These are phyloP conservation scores for Margaritifera margaritifera DNA, from an alignment of 2,888 invertebrate species.

Conservation along the genomic window DNA sequence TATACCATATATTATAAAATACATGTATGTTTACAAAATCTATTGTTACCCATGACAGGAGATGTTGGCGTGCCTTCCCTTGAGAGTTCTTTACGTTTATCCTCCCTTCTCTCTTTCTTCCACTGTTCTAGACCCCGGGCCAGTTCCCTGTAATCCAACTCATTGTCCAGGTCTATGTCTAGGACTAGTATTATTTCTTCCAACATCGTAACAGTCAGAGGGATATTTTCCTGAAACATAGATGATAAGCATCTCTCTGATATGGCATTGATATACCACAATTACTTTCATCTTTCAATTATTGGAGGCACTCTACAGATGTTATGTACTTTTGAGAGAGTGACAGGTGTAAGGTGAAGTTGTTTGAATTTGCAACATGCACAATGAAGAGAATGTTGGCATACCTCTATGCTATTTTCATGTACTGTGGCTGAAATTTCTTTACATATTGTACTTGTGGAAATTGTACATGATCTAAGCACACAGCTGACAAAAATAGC, in stretches of 20 bases:
- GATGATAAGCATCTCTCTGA: not conserved
- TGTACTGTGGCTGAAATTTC: too few relatives aligned
- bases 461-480: too few relatives aligned
- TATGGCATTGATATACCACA: not conserved
- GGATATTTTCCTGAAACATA: slow-evolving; percentile 59
- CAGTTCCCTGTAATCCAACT: slow-evolving; percentile 66
- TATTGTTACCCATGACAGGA: not conserved
- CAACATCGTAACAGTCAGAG: slow-evolving; percentile 60
- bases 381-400: too few relatives aligned
- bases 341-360: too few relatives aligned
- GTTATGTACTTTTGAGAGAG: too few relatives aligned
- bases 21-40: too few relatives aligned
- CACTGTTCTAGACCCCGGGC: slow-evolving; percentile 59
- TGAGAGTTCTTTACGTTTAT: slow-evolving; percentile 43
- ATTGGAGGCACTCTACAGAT: not conserved
- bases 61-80: slow-evolving; percentile 28
- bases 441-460: too few relatives aligned
- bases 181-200: slow-evolving; percentile 68
- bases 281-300: not conserved
- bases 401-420: too few relatives aligned
- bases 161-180: slow-evolving; percentile 64
- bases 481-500: too few relatives aligned
- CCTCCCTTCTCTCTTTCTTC: slow-evolving; percentile 57
- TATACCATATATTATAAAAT: too few relatives aligned
- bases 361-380: too few relatives aligned